Percentiles rank a stretch among this genome's conserved stretches.
Evolutionary conservation across 37 sponge, comb jelly and placozoan species (phyloP).

Genomic region (Eunapius fragilis): DNA sequence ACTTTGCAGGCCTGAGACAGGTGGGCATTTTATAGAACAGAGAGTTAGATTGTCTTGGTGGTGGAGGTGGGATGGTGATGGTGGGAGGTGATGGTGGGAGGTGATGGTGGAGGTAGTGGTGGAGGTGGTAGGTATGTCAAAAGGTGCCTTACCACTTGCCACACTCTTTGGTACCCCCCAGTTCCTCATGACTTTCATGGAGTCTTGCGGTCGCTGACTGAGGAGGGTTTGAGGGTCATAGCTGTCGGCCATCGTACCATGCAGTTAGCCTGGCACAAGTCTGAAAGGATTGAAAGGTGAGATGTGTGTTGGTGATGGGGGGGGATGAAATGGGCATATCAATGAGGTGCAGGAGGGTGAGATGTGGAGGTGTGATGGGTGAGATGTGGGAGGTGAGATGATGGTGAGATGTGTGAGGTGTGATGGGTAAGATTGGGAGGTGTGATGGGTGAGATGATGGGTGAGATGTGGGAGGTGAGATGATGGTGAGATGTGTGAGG

Average conservation of each 20-base stretch:
- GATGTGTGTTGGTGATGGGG: neutral
- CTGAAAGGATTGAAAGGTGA: constrained; percentile 44
- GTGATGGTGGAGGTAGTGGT: too few relatives aligned
- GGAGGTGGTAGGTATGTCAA: too few relatives aligned
- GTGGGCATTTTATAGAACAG: neutral
- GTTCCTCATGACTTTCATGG: constrained; percentile 71
- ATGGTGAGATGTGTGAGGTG: too few relatives aligned
- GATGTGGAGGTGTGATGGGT: neutral
- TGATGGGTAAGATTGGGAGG: too few relatives aligned
- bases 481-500: too few relatives aligned
- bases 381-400: neutral
- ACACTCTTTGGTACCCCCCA: neutral
- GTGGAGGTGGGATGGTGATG: neutral
- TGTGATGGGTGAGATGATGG: too few relatives aligned
- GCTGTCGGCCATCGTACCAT: constrained; percentile 74
- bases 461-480: too few relatives aligned
- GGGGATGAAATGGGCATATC: neutral
- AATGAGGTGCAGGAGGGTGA: too few relatives aligned
- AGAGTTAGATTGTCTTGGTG: neutral
- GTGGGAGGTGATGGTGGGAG: too few relatives aligned
- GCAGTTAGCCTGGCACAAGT: constrained; percentile 73
- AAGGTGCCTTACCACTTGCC: too few relatives aligned
- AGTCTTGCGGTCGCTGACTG: constrained; percentile 56
- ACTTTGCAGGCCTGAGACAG: constrained; percentile 56
- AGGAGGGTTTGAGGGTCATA: constrained; percentile 74